These are phyloP conservation scores for Mythimna impura DNA, from an alignment of 2,888 invertebrate genomes.

Conservation along the genomic window DNA sequence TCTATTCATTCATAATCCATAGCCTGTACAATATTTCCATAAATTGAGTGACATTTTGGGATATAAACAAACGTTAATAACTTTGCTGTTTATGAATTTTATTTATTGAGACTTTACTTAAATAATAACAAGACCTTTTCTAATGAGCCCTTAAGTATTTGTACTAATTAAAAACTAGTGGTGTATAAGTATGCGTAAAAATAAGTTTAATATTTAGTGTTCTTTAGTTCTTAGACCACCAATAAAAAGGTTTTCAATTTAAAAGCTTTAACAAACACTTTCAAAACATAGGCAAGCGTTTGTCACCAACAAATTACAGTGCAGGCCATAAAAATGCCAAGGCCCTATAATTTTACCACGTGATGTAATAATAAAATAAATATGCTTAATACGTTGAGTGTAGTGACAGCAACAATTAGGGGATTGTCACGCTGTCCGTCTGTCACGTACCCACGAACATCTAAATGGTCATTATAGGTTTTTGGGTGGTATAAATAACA, in stretches of 20 bases:
- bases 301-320: conserved; percentile 72
- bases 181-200: neutral
- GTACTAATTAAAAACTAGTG: too few relatives aligned
- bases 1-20: too few relatives aligned
- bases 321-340: conserved; percentile 75
- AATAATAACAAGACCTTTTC: too few relatives aligned
- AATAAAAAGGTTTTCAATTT: conserved; percentile 41
- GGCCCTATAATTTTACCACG: conserved; percentile 69
- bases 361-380: conserved; percentile 75
- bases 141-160: too few relatives aligned
- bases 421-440: conserved; percentile 83
- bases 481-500: conserved; percentile 84
- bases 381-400: conserved; percentile 75
- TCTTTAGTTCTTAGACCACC: neutral
- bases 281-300: conserved; percentile 64
- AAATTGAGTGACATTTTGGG: too few relatives aligned
- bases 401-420: conserved; percentile 84
- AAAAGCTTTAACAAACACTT: conserved; percentile 50
- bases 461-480: conserved; percentile 76
- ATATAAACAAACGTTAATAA: too few relatives aligned
- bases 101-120: too few relatives aligned
- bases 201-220: neutral
- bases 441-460: conserved; percentile 77
- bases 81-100: too few relatives aligned
- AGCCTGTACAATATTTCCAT: too few relatives aligned